Base-by-base conservation (phyloP, 2,797 vertebrate genomes). In the Centropyge bicolor region DNA sequence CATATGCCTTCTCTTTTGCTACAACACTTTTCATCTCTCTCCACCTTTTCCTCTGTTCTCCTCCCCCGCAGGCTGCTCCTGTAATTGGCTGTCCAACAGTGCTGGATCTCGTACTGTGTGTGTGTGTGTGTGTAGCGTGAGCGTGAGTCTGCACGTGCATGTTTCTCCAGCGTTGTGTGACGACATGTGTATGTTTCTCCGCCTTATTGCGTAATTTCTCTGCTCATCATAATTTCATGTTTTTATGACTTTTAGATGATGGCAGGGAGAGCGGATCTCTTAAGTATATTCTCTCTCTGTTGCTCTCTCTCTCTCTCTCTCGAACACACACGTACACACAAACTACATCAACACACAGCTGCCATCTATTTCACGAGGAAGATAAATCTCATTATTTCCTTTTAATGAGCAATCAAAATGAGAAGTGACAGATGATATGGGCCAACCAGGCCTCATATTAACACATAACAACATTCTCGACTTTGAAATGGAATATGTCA, bases 51-150 rank as follows among this genome's bases (percentile, higher is more conserved):
- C 36, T 56, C 74, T 69, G 61, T 76, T 65, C 43, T 70, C 68
- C 74, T 60, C 45, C 86, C 83, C 84, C 40, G 43, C 90, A 83
- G 86, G 88, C 82, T 78, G 70, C 73, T 76, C 12, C 57, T 79
- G 57, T 90, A 90, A 91, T 91, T 91, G 91, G 83, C 86, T 82
- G 72, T 77, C 83, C 76, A 64, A 70, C 72, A 0, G 74, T 35
- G 84, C 67, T 62, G 73, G 19, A 69, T 60, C 46, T 76, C n/a
- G 61, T 61, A 31, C 65, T 38, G 24, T 8, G 19, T 41, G 45
- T 46, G 71, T 48, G n/a, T n/a, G n/a, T n/a, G 14, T 19, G 56
- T 22, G 24, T 75, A 74, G 59, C 31, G 45, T 31, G 14, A 27
- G 48, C 66, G 45, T 13, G 43, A 27, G 10, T 17, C 46, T 71